These are phyloP conservation scores for Lydus trimaculatus DNA, from an alignment of 2,888 invertebrate species.

Conservation along the genomic window DNA sequence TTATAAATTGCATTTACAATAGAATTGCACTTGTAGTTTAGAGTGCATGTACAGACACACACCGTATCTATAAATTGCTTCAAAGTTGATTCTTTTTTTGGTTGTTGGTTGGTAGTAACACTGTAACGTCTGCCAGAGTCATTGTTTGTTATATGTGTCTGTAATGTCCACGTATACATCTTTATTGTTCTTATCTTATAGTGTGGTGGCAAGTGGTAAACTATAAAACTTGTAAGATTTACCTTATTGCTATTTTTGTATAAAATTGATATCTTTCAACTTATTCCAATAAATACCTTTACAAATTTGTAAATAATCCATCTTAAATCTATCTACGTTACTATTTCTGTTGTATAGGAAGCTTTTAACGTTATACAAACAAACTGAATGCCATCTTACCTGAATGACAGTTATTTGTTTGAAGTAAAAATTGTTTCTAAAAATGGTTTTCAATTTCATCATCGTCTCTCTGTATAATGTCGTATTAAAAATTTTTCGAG, in stretches of 20 bases:
- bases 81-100: conserved; percentile 13
- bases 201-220: not conserved
- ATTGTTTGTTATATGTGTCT: not conserved
- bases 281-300: conserved; percentile 9
- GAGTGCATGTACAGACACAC: conserved; percentile 41
- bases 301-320: not conserved
- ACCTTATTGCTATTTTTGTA: not conserved
- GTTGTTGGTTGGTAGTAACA: conserved; percentile 31
- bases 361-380: conserved; percentile 25
- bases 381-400: conserved; percentile 36
- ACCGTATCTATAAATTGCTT: conserved; percentile 42
- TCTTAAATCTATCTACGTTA: not conserved
- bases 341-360: not conserved
- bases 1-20: conserved; percentile 42
- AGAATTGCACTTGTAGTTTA: conserved; percentile 45
- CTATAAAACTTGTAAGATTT: not conserved
- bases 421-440: not conserved
- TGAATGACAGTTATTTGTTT: conserved; percentile 40
- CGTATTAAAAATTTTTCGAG: not conserved
- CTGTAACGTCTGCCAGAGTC: conserved; percentile 5
- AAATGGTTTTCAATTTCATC: conserved; percentile 5
- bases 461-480: no score
- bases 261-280: not conserved
- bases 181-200: conserved; percentile 1
- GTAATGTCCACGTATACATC: not conserved